These are phyloP conservation scores for Cephus pygmeus DNA, from an alignment of 2,888 invertebrate species.

Conservation along the genomic window DNA sequence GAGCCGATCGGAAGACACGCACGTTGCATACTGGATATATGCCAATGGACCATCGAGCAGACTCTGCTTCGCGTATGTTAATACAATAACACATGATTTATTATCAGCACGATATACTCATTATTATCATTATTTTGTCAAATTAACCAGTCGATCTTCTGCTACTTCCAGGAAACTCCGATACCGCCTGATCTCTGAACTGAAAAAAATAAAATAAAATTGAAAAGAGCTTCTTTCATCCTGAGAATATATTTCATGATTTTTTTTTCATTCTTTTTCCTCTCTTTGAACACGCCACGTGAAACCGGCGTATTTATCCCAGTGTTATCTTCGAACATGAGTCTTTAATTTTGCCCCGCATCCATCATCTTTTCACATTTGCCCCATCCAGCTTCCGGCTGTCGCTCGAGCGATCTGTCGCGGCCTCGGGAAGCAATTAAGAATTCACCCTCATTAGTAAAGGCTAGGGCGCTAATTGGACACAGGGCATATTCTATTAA, in stretches of 20 bases:
- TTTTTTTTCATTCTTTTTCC: not conserved
- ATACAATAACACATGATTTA: not conserved
- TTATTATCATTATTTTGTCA: not conserved
- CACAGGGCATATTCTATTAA: constrained; percentile 41
- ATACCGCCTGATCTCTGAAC: not conserved
- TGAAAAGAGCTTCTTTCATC: not conserved
- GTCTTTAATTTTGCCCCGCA: constrained; percentile 19
- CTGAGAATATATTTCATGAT: not conserved
- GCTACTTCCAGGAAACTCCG: not conserved
- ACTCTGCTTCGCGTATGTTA: not conserved
- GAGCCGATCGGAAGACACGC: constrained; percentile 19
- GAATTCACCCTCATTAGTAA: constrained; percentile 37
- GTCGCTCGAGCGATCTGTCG: constrained; percentile 16
- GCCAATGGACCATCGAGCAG: not conserved
- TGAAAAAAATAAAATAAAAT: not conserved
- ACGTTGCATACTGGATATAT: constrained; percentile 22
- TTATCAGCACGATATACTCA: not conserved
- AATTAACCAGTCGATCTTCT: not conserved
- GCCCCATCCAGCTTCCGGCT: constrained; percentile 5
- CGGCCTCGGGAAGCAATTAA: constrained; percentile 44
- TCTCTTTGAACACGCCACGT: not conserved
- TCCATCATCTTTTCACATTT: constrained; percentile 4
- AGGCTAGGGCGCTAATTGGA: constrained; percentile 45
- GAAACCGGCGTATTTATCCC: not conserved
- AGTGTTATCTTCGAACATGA: constrained; percentile 5